phyloP scores from a whole-genome alignment of 2,113 vertebrate species.

The Dasyurus viverrinus region DNA sequence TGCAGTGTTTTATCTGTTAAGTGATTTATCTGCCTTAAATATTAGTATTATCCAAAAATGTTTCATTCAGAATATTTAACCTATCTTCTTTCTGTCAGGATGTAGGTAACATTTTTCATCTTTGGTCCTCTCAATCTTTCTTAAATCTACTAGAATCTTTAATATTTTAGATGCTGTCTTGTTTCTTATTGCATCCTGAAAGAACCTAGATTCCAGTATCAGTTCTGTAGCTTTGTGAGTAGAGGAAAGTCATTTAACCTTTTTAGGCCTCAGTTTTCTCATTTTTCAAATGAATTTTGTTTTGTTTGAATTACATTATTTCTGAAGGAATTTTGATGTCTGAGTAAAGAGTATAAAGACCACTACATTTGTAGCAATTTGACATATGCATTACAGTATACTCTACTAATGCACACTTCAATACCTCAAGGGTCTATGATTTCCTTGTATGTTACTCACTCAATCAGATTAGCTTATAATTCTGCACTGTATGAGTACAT shows the following conservation, averaged over 20 bases:
- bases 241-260: background rate
- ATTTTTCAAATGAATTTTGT: background rate
- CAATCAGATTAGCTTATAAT: background rate
- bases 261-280: background rate
- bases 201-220: background rate
- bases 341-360: background rate
- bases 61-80: background rate
- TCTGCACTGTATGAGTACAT: background rate
- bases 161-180: background rate
- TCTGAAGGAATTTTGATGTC: background rate
- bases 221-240: background rate
- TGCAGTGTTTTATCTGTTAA: no score
- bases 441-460: background rate
- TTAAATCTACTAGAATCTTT: background rate
- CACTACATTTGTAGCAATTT: background rate
- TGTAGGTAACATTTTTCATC: background rate
- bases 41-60: background rate
- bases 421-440: background rate
- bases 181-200: background rate
- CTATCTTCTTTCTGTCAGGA: background rate
- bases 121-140: background rate
- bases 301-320: background rate
- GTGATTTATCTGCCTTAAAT: background rate
- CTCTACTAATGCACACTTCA: background rate
- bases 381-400: background rate